These are phyloP conservation scores for Stenotaenia linearis DNA, from an alignment of 2,888 invertebrate species.

Conservation along the genomic window DNA sequence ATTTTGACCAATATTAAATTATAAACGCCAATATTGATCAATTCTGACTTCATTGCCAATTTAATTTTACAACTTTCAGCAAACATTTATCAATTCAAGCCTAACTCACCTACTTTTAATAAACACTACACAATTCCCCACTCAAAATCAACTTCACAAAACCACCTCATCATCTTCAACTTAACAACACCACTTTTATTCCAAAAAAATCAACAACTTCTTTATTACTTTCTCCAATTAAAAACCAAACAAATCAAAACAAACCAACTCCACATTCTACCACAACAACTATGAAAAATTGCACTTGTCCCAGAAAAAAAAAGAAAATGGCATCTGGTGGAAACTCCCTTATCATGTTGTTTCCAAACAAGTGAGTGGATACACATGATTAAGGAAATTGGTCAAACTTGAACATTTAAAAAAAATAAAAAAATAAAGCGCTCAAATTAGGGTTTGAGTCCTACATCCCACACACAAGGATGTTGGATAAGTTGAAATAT, in stretches of 20 bases:
- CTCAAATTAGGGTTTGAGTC: background rate
- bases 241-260: too few species aligned
- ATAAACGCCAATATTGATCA: background rate
- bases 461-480: constrained; percentile 21
- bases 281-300: background rate
- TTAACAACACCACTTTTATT: too few species aligned
- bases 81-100: too few species aligned
- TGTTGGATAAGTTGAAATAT: background rate
- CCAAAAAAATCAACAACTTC: too few species aligned
- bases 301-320: background rate
- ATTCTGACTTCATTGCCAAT: background rate
- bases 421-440: background rate
- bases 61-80: too few species aligned
- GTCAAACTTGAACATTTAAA: background rate
- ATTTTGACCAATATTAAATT: background rate
- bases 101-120: too few species aligned
- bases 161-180: too few species aligned
- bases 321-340: background rate
- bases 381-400: constrained; percentile 20
- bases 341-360: constrained; percentile 17
- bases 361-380: background rate
- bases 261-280: too few species aligned
- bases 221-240: too few species aligned
- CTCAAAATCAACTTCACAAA: too few species aligned
- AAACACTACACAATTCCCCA: too few species aligned